These are phyloP conservation scores for Bombyx mori DNA, from an alignment of 1,140 invertebrate species.

Conservation along the genomic window ASM3026992v2 NC_085111.1:7070501-7071000, in stretches of 20 bases:
- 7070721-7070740: too few species aligned
- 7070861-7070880: slow-evolving; percentile 42
- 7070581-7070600: too few species aligned
- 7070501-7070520: too few species aligned
- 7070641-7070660: not conserved
- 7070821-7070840: slow-evolving; percentile 42
- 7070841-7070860: slow-evolving; percentile 34
- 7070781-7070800: slow-evolving; percentile 24
- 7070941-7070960: slow-evolving; percentile 46
- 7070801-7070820: slow-evolving; percentile 46
- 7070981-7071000: too few species aligned
- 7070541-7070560: too few species aligned
- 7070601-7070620: too few species aligned
- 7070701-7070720: slow-evolving; percentile 32
- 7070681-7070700: not conserved
- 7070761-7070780: too few species aligned
- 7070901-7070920: slow-evolving; percentile 43
- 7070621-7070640: not conserved
- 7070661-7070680: not conserved
- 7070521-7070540: too few species aligned
- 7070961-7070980: too few species aligned
- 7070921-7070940: slow-evolving; percentile 37
- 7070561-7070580: too few species aligned
- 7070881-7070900: slow-evolving; percentile 39
- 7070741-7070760: too few species aligned